Evolutionary conservation across 2,888 invertebrate genomes (phyloP).

Genomic region (Sesamia inferens): DNA sequence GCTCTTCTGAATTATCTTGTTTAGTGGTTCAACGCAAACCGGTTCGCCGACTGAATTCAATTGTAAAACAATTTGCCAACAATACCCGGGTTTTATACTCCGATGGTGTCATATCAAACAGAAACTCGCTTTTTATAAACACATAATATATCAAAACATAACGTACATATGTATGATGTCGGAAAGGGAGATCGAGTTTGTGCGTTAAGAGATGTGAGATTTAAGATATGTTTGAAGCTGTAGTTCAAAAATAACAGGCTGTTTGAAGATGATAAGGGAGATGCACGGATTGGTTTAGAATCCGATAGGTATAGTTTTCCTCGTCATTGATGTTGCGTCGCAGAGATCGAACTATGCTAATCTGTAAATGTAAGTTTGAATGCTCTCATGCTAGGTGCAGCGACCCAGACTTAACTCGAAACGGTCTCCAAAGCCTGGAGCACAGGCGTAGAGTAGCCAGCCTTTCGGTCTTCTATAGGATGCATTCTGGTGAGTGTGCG

Average conservation of each 20-base stretch:
- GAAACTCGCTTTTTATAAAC: constrained; percentile 36
- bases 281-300: not conserved
- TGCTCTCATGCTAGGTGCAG: too few species aligned
- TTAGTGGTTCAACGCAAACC: constrained; percentile 18
- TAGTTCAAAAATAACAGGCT: not conserved
- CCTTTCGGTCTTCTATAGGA: too few species aligned
- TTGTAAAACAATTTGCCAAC: constrained; percentile 63
- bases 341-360: not conserved
- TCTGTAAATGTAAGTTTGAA: too few species aligned
- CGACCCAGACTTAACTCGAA: too few species aligned
- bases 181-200: constrained; percentile 18
- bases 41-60: constrained; percentile 51
- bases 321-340: not conserved
- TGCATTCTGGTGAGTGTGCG: too few species aligned
- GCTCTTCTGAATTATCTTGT: constrained; percentile 25
- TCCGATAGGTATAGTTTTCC: not conserved
- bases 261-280: not conserved
- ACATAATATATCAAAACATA: constrained; percentile 41
- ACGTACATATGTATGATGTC: constrained; percentile 29
- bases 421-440: too few species aligned
- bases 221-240: not conserved
- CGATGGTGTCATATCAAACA: constrained; percentile 49
- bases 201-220: not conserved
- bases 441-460: too few species aligned
- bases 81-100: constrained; percentile 54